A percentile compares a stretch with the other conserved stretches of the same genome.
phyloP scores from a whole-genome alignment of 2,888 invertebrate genomes.

The Hemithea aestivaria region DNA sequence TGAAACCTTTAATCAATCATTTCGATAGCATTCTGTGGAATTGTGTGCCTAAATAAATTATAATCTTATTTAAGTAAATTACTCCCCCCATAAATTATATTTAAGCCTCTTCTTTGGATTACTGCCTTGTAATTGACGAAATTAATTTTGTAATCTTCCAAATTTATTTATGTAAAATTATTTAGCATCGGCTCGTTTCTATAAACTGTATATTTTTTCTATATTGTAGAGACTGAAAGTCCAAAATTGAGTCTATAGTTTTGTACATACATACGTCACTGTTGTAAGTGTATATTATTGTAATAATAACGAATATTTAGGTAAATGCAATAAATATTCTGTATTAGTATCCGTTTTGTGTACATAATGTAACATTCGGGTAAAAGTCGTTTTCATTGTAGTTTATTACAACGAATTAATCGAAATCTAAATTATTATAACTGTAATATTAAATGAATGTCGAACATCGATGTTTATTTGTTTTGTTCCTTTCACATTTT shows the following conservation, averaged over 20 bases:
- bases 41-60: conserved; percentile 30
- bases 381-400: conserved; percentile 47
- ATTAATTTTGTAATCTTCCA: conserved; percentile 47
- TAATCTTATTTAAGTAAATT: conserved; percentile 36
- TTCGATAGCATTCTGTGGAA: conserved; percentile 1
- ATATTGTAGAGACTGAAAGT: conserved; percentile 77
- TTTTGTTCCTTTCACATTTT: conserved; percentile 3
- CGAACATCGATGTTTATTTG: conserved; percentile 1
- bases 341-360: conserved; percentile 67
- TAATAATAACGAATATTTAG: conserved; percentile 70
- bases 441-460: conserved; percentile 5
- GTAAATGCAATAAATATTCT: conserved; percentile 75
- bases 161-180: conserved; percentile 24
- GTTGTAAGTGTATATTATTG: conserved; percentile 72
- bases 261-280: conserved; percentile 76
- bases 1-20: conserved; percentile 14
- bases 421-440: conserved; percentile 4
- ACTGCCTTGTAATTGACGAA: conserved; percentile 53
- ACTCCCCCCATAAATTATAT: conserved; percentile 4
- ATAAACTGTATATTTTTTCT: conserved; percentile 52
- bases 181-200: conserved; percentile 49
- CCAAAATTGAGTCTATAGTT: conserved; percentile 78
- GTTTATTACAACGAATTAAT: conserved; percentile 40
- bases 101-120: conserved; percentile 41
- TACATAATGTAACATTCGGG: conserved; percentile 53